A percentile compares a stretch with the other conserved stretches of the same genome.
phyloP scores from a whole-genome alignment of 2,797 vertebrate genomes.

The Morelia viridis region DNA sequence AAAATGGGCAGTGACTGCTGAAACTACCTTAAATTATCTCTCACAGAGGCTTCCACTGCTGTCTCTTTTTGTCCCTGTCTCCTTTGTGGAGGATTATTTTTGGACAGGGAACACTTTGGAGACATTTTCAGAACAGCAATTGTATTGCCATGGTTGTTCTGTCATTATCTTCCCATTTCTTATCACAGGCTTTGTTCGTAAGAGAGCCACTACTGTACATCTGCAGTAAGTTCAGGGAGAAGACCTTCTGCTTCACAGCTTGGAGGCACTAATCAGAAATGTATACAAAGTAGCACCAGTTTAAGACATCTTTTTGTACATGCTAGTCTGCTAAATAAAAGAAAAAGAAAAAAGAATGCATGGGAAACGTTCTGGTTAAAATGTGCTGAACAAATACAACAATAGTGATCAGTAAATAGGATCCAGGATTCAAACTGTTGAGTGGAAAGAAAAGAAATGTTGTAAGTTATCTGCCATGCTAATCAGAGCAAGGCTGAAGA shows the following conservation, averaged over 20 bases:
- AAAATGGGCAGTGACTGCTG: constrained; percentile 16
- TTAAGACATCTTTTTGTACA: neutral
- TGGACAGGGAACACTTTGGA: constrained; percentile 18
- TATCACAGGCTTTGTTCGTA: neutral
- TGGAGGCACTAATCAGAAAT: neutral
- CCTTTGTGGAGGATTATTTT: neutral
- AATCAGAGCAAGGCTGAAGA: neutral
- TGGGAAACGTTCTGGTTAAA: neutral
- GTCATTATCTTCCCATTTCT: neutral
- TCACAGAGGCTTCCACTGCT: constrained; percentile 13
- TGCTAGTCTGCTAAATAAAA: neutral
- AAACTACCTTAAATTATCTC: neutral
- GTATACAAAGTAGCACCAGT: neutral
- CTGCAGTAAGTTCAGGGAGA: neutral
- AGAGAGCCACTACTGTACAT: constrained; percentile 39
- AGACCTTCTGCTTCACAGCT: constrained; percentile 23
- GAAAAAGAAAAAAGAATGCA: neutral
- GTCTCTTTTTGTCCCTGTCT: neutral
- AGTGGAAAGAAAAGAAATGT: neutral
- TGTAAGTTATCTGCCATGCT: neutral
- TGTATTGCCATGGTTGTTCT: neutral
- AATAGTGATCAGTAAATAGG: neutral
- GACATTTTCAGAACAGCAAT: constrained; percentile 42
- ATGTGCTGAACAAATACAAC: neutral
- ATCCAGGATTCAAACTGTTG: neutral